These are phyloP conservation scores for Herpailurus yagouaroundi DNA, from an alignment of 2,113 vertebrate species.

Conservation along the genomic window DNA sequence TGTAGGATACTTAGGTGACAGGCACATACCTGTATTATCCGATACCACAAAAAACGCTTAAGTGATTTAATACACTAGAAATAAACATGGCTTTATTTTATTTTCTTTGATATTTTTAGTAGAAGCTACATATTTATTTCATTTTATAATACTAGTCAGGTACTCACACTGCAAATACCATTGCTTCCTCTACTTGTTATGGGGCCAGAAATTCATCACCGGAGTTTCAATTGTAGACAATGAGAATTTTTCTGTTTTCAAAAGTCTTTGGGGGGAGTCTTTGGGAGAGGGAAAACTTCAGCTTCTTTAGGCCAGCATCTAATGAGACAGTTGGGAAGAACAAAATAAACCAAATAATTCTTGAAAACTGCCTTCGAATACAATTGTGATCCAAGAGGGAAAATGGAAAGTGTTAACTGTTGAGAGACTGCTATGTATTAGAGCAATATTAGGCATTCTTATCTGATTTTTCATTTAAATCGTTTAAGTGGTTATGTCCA, in stretches of 20 bases:
- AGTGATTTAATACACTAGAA: not conserved
- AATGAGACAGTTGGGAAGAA: not conserved
- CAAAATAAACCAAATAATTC: constrained; percentile 36
- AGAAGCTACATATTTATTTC: not conserved
- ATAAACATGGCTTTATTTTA: not conserved
- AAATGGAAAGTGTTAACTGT: not conserved
- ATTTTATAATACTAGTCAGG: not conserved
- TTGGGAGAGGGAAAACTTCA: constrained; percentile 2
- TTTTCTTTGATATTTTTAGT: not conserved
- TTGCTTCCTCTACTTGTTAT: not conserved
- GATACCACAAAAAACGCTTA: not conserved
- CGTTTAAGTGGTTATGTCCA: not conserved
- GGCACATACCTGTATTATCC: not conserved
- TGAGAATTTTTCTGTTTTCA: not conserved
- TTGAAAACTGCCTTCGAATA: constrained; percentile 25
- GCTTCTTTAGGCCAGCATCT: not conserved
- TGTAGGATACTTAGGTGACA: not conserved
- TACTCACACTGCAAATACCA: not conserved
- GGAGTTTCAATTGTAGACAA: not conserved
- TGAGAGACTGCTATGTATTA: not conserved
- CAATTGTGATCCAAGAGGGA: not conserved
- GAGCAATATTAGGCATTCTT: not conserved
- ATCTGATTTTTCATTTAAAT: not conserved
- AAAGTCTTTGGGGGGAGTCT: not conserved
- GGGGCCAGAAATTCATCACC: not conserved